Evolutionary conservation across 2,888 invertebrate species (phyloP).

Genomic region (Lucinisca nassula): DNA sequence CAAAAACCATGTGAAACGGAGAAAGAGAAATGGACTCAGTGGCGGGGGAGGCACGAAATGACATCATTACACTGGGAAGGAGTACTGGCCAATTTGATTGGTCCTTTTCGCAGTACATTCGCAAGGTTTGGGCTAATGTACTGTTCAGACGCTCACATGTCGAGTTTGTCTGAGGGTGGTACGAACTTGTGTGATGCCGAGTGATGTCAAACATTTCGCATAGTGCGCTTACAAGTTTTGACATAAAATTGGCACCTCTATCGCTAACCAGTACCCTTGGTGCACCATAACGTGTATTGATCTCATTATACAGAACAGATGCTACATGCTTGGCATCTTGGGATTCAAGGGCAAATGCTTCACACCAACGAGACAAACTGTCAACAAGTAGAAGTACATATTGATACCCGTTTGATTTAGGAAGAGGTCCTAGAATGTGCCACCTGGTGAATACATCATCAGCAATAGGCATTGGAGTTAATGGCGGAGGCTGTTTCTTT

Average conservation of each 20-base stretch:
- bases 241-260: constrained; percentile 48
- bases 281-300: constrained; percentile 46
- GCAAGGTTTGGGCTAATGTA: constrained; percentile 24
- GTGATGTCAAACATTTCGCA: constrained; percentile 39
- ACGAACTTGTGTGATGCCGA: not conserved
- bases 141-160: constrained; percentile 38
- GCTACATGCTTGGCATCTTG: constrained; percentile 49
- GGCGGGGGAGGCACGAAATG: constrained; percentile 5
- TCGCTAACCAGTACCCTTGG: constrained; percentile 40
- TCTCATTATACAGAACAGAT: constrained; percentile 38
- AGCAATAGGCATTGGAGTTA: constrained; percentile 22
- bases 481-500: constrained; percentile 30
- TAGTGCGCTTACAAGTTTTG: constrained; percentile 47
- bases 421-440: constrained; percentile 26
- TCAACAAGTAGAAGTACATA: constrained; percentile 45
- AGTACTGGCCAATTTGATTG: constrained; percentile 43
- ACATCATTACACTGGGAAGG: constrained; percentile 40
- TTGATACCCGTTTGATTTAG: constrained; percentile 1
- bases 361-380: constrained; percentile 41
- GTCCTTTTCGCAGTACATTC: constrained; percentile 26
- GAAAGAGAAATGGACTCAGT: constrained; percentile 42
- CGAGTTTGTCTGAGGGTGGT: not conserved
- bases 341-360: constrained; percentile 50
- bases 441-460: constrained; percentile 4
- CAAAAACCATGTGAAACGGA: constrained; percentile 47